A percentile compares a stretch with the other conserved stretches of the same genome.
Conservation (phyloP, 2,113 vertebrate species). For the Narcine bancroftii region DNA sequence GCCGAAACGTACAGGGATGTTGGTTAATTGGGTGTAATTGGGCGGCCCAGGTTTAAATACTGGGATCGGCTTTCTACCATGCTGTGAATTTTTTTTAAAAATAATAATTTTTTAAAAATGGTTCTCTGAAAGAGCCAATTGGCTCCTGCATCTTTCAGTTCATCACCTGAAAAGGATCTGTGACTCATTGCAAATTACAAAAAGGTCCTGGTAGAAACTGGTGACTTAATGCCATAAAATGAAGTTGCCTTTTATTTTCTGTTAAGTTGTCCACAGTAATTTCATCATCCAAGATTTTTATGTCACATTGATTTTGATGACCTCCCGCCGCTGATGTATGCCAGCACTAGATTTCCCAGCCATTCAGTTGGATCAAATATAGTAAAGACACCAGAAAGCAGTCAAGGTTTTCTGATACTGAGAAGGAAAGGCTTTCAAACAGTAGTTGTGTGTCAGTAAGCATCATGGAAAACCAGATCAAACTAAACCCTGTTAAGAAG, state of each 20-base stretch:
- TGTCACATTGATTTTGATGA: neutral
- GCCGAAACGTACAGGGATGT: too few relatives aligned
- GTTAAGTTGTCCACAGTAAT: slow-evolving; percentile 50
- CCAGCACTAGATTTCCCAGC: neutral
- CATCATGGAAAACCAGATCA: neutral
- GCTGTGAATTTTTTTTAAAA: too few relatives aligned
- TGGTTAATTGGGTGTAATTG: too few relatives aligned
- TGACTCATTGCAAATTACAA: slow-evolving; percentile 41
- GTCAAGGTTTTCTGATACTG: neutral
- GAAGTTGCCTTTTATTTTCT: slow-evolving; percentile 42
- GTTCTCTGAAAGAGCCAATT: neutral
- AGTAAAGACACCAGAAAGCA: neutral
- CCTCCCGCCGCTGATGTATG: neutral
- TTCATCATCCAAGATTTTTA: slow-evolving; percentile 42
- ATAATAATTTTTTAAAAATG: too few relatives aligned
- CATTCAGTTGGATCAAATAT: slow-evolving; percentile 11
- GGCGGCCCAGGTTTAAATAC: too few relatives aligned
- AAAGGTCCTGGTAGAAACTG: slow-evolving; percentile 49
- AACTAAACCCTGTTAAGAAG: slow-evolving; percentile 14
- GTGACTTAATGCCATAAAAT: slow-evolving; percentile 44
- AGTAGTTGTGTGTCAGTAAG: neutral
- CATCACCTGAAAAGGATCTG: slow-evolving; percentile 43
- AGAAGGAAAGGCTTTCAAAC: slow-evolving; percentile 9
- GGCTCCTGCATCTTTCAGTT: neutral
- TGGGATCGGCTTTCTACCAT: too few relatives aligned